Base-by-base conservation (phyloP, 2,113 vertebrate genomes). In the Psittacus erithacus region DNA sequence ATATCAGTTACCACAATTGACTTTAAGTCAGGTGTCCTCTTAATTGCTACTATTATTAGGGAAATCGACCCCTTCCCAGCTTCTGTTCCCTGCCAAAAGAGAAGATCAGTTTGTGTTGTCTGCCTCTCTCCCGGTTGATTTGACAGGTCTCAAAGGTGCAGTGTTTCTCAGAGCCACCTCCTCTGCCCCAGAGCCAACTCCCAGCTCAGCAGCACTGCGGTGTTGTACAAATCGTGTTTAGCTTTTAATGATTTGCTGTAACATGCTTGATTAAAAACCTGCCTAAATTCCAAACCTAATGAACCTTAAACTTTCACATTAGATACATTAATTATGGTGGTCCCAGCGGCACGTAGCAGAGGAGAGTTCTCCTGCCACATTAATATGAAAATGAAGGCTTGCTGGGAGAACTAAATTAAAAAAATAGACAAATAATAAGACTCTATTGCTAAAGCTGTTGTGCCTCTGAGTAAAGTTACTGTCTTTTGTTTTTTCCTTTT, bases 231-330 rank as follows among this genome's bases (percentile, higher is more conserved):
- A 90, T 64, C 29, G 76, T 82, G 82, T 93, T 96, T 80, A 44
- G 94, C 69, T 95, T 93, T 90, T 97, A 95, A 92, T 88, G 91
- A 94, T 97, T 96, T 86, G 89, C 92, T 78, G 70, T 95, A 97
- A 96, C 85, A 68, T 59, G 96, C 92, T 96, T 97, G 97, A 97
- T 97, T 97, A 95, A 97, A 97, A 97, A 93, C 88, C 92, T 95
- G 94, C 80, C 84, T 59, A 63, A 96, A 95, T 97, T 96, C 97
- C 93, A 80, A 95, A 92, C 95, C 93, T 97, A 97, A 97, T 94
- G 97, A 97, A 97, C 96, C 97, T 88, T 96, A 94, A 97, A 96
- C 93, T 96, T 97, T 92, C 93, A 60, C 96, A 96, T 97, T 92
- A 97, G 92, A 91, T 89, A 60, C 93, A 97, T 97, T 97, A 93